Base-by-base conservation (phyloP, 2,888 invertebrate genomes). In the Gerris lacustris region DNA sequence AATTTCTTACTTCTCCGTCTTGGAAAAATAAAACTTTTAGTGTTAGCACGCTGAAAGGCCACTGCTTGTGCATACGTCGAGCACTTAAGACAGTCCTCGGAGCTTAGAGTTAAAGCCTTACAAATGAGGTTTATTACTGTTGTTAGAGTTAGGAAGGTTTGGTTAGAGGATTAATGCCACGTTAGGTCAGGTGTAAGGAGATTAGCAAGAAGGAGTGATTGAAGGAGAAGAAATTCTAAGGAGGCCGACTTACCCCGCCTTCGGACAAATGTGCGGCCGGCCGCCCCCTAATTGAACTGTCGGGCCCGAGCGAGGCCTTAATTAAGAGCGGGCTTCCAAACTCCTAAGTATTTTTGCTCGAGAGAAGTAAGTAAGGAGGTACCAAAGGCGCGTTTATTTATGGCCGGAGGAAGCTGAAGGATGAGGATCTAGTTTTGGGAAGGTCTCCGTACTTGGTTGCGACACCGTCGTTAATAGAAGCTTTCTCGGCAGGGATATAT, bases 371-470 rank as follows among this genome's bases (percentile, higher is more conserved):
- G 72, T n/a, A 64, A 64, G 73, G 70, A 45, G 67, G 71, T 70
- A 72, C 72, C 69, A 73, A 73, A 73, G 73, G 72, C 73, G 72
- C 73, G 74, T 75, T 75, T 75, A 75, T 75, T 75, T 75, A 75
- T 75, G 69, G 75, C 73, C 74, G 74, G 74, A 74, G 74, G 72
- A 72, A 70, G 71, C 75, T 75, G 74, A 75, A 72, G 75, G 75
- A 75, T 75, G 75, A 73, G 74, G 73, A 75, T 75, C 74, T 75
- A 75, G 74, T 73, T 73, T 75, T 73, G 74, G 75, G 72, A 73
- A 31, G 31, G 31, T 31, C 31, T 64, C 70, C 73, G 72, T 72
- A 71, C 71, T 73, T 70, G 69, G n/a, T 9, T 11, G 67, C 70
- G 72, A 70, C 70, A 72, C 70, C 71, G 72, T 62, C 69, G 71